Conservation (phyloP, 2,888 invertebrate species). For the Chrysomela aeneicollis region DNA sequence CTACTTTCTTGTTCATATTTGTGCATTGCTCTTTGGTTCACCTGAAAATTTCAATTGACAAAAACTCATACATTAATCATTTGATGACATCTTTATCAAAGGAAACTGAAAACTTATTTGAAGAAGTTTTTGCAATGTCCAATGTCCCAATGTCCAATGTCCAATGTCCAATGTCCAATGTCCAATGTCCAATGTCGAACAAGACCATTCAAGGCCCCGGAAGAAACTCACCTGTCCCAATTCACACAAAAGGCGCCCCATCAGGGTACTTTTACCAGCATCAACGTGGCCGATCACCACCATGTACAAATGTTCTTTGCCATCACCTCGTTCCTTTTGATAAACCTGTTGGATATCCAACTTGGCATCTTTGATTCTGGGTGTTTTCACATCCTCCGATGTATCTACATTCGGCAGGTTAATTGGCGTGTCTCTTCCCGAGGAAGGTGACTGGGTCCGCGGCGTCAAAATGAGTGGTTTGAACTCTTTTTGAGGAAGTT, state of each 20-base stretch:
- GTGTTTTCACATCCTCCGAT: slow-evolving; percentile 40
- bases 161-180: no score
- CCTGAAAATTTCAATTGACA: slow-evolving; percentile 45
- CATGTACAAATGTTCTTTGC: slow-evolving; percentile 88
- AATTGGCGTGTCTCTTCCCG: slow-evolving; percentile 67
- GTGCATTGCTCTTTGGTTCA: slow-evolving; percentile 88
- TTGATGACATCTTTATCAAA: neutral
- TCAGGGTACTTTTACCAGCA: slow-evolving; percentile 96
- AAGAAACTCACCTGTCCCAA: slow-evolving; percentile 74
- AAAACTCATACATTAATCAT: slow-evolving; percentile 5
- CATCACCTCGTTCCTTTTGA: slow-evolving; percentile 76
- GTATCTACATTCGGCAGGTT: slow-evolving; percentile 34
- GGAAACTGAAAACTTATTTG: no score
- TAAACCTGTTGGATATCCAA: slow-evolving; percentile 70
- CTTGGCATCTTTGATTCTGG: slow-evolving; percentile 65
- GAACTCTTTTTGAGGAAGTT: slow-evolving; percentile 57
- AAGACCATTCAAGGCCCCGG: no score
- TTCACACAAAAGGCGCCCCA: slow-evolving; percentile 92
- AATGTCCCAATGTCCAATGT: no score
- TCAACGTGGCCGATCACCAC: slow-evolving; percentile 97
- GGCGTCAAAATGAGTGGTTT: slow-evolving; percentile 63
- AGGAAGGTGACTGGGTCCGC: slow-evolving; percentile 64
- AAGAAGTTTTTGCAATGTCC: no score
- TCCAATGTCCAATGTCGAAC: no score
- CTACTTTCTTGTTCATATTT: slow-evolving; percentile 98